Evolutionary conservation across 2,888 invertebrate species (phyloP).

Genomic region (Adelognathus sp.): DNA sequence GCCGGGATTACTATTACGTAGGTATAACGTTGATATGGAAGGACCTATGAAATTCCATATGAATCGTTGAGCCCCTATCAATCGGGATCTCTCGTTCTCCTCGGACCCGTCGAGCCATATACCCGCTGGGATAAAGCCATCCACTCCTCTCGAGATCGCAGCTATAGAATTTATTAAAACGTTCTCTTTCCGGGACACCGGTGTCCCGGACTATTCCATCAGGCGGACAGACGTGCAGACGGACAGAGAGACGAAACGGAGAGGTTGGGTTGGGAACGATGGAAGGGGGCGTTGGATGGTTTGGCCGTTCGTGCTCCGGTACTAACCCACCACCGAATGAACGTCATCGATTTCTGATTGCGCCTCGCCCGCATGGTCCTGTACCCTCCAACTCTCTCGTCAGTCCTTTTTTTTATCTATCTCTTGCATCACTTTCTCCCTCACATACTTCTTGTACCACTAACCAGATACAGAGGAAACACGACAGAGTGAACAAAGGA

Average conservation of each 20-base stretch:
- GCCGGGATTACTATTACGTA: not conserved
- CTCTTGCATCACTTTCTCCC: not conserved
- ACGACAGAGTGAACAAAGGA: not conserved
- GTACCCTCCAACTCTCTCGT: not conserved
- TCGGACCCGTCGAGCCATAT: not conserved
- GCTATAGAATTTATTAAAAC: slow-evolving; percentile 53
- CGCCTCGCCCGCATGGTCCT: slow-evolving; percentile 53
- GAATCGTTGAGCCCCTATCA: slow-evolving; percentile 37
- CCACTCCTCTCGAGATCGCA: slow-evolving; percentile 15
- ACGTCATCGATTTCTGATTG: slow-evolving; percentile 70
- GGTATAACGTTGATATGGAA: not conserved
- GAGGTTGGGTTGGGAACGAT: too few relatives aligned
- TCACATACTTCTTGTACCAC: not conserved
- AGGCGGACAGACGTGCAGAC: slow-evolving; percentile 19
- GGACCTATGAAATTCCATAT: slow-evolving; percentile 20
- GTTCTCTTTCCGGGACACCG: slow-evolving; percentile 29
- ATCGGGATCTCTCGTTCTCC: slow-evolving; percentile 1
- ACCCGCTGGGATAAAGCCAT: not conserved
- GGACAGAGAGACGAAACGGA: slow-evolving; percentile 17
- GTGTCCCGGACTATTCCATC: slow-evolving; percentile 39
- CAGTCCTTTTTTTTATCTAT: not conserved
- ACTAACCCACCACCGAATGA: slow-evolving; percentile 51
- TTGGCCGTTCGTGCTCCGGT: slow-evolving; percentile 13
- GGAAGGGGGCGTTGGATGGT: slow-evolving; percentile 10
- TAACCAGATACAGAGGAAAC: slow-evolving; percentile 8